Percentiles rank a stretch among this genome's conserved stretches.
Conservation (phyloP, 2,888 invertebrate species). For the Lasius fuliginosus region DNA sequence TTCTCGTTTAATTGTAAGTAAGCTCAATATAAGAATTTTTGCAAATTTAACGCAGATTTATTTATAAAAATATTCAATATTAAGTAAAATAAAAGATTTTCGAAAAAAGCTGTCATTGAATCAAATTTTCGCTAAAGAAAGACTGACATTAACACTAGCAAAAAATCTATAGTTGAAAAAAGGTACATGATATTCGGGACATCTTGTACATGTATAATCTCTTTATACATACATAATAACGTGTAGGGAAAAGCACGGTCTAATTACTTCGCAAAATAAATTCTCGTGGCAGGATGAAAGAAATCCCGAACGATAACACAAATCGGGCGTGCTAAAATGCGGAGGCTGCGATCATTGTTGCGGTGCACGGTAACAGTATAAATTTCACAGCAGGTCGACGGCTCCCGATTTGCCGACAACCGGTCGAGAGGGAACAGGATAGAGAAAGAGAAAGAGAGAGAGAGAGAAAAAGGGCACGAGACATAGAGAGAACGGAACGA, state of each 20-base stretch:
- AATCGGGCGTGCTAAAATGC: slow-evolving; percentile 75
- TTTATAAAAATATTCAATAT: slow-evolving; percentile 12
- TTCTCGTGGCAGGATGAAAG: slow-evolving; percentile 63
- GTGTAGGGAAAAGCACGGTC: slow-evolving; percentile 60
- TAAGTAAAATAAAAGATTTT: background rate
- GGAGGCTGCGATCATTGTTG: slow-evolving; percentile 73
- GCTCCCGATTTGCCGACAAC: slow-evolving; percentile 62
- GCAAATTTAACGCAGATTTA: background rate
- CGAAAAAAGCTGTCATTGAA: background rate
- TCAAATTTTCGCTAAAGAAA: background rate
- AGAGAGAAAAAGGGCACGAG: slow-evolving; percentile 19
- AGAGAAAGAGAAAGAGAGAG: background rate
- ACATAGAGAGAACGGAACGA: slow-evolving; percentile 1
- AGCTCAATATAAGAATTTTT: background rate
- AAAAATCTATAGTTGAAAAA: background rate
- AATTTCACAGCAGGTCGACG: slow-evolving; percentile 77
- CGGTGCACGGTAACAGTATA: slow-evolving; percentile 74
- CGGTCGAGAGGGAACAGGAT: slow-evolving; percentile 29
- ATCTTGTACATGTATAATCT: slow-evolving; percentile 23
- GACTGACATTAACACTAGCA: background rate
- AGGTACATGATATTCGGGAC: background rate
- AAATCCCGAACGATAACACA: slow-evolving; percentile 60
- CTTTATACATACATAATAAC: slow-evolving; percentile 29
- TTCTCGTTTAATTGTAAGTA: background rate
- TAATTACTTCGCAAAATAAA: slow-evolving; percentile 73